These are phyloP conservation scores for Apamea sordens DNA, from an alignment of 2,888 invertebrate species.

Conservation along the genomic window DNA sequence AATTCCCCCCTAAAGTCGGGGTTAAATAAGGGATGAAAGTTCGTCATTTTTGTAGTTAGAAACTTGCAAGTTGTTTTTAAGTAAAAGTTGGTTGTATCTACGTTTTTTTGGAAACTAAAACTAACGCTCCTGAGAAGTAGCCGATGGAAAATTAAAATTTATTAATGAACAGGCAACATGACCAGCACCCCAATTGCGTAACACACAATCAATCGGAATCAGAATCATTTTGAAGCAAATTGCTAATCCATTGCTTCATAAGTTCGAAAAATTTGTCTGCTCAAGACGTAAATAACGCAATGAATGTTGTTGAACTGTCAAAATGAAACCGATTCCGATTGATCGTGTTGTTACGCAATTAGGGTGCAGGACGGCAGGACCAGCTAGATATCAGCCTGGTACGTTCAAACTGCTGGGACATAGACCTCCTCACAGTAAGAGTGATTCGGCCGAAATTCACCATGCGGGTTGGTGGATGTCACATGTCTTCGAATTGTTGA, in stretches of 20 bases:
- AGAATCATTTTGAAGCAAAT: no score
- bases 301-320: no score
- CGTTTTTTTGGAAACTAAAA: background rate
- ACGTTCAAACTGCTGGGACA: background rate
- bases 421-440: background rate
- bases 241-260: no score
- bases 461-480: background rate
- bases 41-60: background rate
- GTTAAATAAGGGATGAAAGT: background rate
- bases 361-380: background rate
- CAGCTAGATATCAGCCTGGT: background rate
- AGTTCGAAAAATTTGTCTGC: no score
- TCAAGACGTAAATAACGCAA: no score
- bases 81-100: background rate
- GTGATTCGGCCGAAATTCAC: background rate
- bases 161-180: background rate
- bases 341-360: no score
- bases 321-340: no score
- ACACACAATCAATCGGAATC: no score
- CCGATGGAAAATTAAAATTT: background rate
- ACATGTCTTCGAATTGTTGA: background rate
- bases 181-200: no score
- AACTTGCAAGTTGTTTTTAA: background rate
- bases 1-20: rapidly evolving
- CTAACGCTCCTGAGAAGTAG: background rate